phyloP scores from a whole-genome alignment of 2,113 vertebrate species.

The Oenanthe melanoleuca region DNA sequence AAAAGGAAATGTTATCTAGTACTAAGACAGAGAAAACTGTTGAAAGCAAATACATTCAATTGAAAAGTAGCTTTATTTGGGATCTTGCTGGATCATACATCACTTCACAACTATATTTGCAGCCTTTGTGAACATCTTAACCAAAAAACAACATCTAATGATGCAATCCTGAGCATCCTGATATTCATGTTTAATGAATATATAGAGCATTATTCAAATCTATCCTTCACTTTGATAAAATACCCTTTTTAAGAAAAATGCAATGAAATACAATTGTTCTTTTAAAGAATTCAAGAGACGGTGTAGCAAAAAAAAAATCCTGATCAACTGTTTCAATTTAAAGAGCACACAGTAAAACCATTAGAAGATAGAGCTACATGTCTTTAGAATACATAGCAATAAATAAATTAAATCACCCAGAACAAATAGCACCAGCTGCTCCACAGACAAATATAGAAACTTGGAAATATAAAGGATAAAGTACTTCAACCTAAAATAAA shows the following conservation, averaged over 20 bases:
- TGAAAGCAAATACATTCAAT: not conserved
- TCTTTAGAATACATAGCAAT: slow-evolving; percentile 52
- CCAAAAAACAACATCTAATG: not conserved
- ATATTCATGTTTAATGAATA: not conserved
- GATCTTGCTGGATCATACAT: not conserved
- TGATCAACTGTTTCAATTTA: slow-evolving; percentile 46
- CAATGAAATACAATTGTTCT: not conserved
- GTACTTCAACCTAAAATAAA: slow-evolving; percentile 29
- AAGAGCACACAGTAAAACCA: slow-evolving; percentile 24
- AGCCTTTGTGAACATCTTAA: not conserved
- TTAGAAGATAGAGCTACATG: slow-evolving; percentile 37
- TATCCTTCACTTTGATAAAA: not conserved
- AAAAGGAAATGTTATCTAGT: not conserved
- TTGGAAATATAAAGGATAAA: slow-evolving; percentile 44
- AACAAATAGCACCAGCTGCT: slow-evolving; percentile 53
- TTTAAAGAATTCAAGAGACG: not conserved
- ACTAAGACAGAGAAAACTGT: not conserved
- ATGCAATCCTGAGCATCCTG: not conserved
- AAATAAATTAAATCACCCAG: slow-evolving; percentile 65
- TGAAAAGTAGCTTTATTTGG: not conserved
- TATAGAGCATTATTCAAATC: not conserved
- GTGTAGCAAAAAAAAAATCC: not conserved
- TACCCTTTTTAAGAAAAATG: not conserved
- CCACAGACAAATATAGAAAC: slow-evolving; percentile 35
- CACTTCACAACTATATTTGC: not conserved